Conservation (phyloP, 2,888 invertebrate genomes). For the Acrobasis repandana region DNA sequence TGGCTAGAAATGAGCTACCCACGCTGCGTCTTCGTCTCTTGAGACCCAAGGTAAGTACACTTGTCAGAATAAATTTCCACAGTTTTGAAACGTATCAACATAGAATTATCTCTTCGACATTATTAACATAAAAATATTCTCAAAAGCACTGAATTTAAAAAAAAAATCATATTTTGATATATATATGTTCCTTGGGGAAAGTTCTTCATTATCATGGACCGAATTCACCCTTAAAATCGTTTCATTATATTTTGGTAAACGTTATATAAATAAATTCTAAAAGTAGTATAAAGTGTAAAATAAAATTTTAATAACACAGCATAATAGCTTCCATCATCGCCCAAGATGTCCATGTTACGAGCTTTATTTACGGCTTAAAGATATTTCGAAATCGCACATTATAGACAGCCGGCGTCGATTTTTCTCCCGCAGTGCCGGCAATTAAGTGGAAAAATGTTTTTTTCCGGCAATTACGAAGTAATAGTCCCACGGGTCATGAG, state of each 20-base stretch:
- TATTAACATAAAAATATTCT: neutral
- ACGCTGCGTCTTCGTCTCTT: neutral
- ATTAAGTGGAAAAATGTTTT: conserved; percentile 14
- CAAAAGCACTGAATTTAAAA: too few relatives aligned
- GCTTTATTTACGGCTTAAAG: conserved; percentile 12
- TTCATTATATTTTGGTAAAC: too few relatives aligned
- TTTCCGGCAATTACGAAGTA: conserved; percentile 13
- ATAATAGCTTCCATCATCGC: neutral
- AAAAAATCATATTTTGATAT: too few relatives aligned
- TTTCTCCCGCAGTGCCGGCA: neutral
- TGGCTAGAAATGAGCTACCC: neutral
- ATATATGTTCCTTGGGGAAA: too few relatives aligned
- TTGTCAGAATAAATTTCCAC: neutral
- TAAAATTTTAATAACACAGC: neutral
- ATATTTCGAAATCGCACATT: conserved; percentile 5
- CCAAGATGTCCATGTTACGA: conserved; percentile 8
- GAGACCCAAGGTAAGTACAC: neutral
- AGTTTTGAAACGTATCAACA: neutral
- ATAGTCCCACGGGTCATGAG: conserved; percentile 14
- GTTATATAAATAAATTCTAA: too few relatives aligned
- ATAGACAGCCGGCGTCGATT: conserved; percentile 14
- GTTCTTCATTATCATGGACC: too few relatives aligned
- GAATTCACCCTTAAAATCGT: too few relatives aligned
- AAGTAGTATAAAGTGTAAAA: neutral
- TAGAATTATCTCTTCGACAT: neutral